These are phyloP conservation scores for Petrophora chlorosata DNA, from an alignment of 2,888 invertebrate genomes.

Conservation along the genomic window DNA sequence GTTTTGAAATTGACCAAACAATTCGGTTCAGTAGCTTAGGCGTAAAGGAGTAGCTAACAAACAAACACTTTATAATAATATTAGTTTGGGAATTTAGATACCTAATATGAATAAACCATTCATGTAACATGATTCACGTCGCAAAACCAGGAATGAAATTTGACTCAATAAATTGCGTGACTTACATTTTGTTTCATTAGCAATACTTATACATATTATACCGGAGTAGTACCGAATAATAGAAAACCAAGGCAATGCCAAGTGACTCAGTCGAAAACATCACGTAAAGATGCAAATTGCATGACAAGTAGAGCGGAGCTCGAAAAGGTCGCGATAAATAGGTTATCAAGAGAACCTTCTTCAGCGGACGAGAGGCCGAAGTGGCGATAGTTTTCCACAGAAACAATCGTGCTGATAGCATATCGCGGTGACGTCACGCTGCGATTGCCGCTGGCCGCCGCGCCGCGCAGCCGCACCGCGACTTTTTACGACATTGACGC, in stretches of 20 bases:
- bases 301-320: conserved; percentile 23
- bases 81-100: too few species aligned
- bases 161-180: conserved; percentile 16
- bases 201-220: not conserved
- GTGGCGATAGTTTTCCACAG: conserved; percentile 49
- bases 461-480: conserved; percentile 34
- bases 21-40: too few species aligned
- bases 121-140: conserved; percentile 55
- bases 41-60: too few species aligned
- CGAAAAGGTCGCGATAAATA: conserved; percentile 32
- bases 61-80: too few species aligned
- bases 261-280: not conserved
- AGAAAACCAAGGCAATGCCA: not conserved
- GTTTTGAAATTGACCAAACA: too few species aligned
- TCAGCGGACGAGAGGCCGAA: conserved; percentile 28
- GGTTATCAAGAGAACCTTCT: conserved; percentile 32
- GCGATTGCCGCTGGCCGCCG: conserved; percentile 8
- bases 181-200: conserved; percentile 2
- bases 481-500: conserved; percentile 68
- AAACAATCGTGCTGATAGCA: conserved; percentile 60
- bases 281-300: conserved; percentile 17
- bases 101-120: too few species aligned
- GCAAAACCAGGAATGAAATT: conserved; percentile 40
- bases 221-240: not conserved
- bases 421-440: conserved; percentile 70